These are phyloP conservation scores for Trichogramma evanescens DNA, from an alignment of 2,888 invertebrate species.

Conservation along the genomic window DNA sequence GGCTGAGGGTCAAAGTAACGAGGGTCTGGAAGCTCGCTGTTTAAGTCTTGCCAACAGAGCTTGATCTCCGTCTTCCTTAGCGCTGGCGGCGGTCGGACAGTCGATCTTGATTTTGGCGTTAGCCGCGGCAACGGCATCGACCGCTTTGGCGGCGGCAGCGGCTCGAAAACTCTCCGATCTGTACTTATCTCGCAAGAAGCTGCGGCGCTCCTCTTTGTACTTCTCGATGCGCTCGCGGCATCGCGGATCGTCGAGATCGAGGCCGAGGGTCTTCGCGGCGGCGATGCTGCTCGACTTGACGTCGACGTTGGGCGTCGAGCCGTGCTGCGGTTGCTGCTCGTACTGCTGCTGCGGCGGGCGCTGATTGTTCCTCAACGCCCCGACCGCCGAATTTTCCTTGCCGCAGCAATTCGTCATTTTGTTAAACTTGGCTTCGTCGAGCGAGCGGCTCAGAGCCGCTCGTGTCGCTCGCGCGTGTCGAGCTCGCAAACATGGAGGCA, in stretches of 20 bases:
- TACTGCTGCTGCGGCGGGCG: conserved; percentile 2
- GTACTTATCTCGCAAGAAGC: conserved; percentile 77
- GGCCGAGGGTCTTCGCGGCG: conserved; percentile 34
- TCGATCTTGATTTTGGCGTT: neutral
- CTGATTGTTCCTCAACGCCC: conserved; percentile 28
- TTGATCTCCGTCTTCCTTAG: conserved; percentile 41
- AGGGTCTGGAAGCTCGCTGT: conserved; percentile 47
- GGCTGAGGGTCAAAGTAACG: conserved; percentile 37
- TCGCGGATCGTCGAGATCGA: conserved; percentile 43
- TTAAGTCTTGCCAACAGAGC: conserved; percentile 47
- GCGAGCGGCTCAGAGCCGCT: conserved; percentile 40
- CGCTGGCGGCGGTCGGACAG: neutral
- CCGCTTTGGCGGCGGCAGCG: conserved; percentile 11
- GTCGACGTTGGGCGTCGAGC: conserved; percentile 43
- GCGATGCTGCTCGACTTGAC: conserved; percentile 23
- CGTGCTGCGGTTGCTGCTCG: conserved; percentile 31
- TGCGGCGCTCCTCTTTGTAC: conserved; percentile 84
- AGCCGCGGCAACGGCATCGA: neutral
- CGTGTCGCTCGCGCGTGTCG: conserved; percentile 41
- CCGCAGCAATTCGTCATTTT: conserved; percentile 37
- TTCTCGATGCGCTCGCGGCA: conserved; percentile 76
- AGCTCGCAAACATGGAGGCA: conserved; percentile 59
- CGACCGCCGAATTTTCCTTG: conserved; percentile 31
- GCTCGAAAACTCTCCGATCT: conserved; percentile 73
- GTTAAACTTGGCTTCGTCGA: conserved; percentile 44